phyloP scores from a whole-genome alignment of 2,797 vertebrate genomes.

The Pitangus sulphuratus region DNA sequence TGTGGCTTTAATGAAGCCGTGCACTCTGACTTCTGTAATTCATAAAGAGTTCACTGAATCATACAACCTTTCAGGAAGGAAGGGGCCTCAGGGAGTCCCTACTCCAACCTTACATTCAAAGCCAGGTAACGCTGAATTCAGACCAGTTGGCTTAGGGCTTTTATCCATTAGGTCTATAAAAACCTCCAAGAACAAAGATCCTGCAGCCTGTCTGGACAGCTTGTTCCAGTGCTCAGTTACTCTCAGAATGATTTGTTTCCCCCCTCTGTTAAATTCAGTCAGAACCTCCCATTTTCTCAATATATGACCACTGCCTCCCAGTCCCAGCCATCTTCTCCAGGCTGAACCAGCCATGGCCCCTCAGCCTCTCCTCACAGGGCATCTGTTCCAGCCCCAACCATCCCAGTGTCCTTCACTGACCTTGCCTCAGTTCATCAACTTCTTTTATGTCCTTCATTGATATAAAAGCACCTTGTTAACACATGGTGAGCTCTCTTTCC shows the following conservation, averaged over 20 bases:
- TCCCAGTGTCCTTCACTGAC: background rate
- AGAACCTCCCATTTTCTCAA: background rate
- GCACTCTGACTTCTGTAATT: background rate
- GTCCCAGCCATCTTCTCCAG: background rate
- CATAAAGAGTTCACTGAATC: background rate
- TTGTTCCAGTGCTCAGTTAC: background rate
- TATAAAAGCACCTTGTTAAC: background rate
- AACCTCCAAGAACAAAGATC: background rate
- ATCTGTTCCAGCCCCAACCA: background rate
- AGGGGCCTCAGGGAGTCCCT: background rate
- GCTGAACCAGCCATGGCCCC: background rate
- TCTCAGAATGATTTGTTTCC: background rate
- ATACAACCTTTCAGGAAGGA: background rate
- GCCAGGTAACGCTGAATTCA: background rate
- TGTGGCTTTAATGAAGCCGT: background rate
- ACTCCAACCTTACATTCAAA: background rate
- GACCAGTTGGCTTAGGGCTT: background rate
- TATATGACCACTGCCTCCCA: background rate
- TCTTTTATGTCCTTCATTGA: background rate
- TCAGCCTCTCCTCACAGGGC: background rate
- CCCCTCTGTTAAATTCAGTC: fast-evolving
- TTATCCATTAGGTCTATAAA: background rate
- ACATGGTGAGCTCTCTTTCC: background rate
- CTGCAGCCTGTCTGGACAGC: background rate
- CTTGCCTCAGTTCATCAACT: background rate